Evolutionary conservation across 2,888 invertebrate genomes (phyloP), one percentile per base, ranked within the genome.

Genomic region (Sarcophaga caerulescens): DNA sequence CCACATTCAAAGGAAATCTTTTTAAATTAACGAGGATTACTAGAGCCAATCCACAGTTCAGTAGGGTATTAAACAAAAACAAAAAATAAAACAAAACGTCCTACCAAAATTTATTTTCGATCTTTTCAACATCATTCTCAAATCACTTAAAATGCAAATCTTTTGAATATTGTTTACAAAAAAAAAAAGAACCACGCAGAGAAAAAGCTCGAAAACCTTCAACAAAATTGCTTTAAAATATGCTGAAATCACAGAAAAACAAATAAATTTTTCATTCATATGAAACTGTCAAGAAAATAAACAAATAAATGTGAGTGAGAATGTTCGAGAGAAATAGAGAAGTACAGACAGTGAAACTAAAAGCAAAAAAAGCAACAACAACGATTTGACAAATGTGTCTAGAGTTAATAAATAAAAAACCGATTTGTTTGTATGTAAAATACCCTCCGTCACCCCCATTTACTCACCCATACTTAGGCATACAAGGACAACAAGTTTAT

Each of bases 331-430:
- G 35, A 35, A 35, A 35, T 35, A 35, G 35, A 35, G 35, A 8
- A 35, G 6, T 35, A 35, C 12, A 21, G 60, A 62, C 17, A 45
- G 19, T 11, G 12, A 80, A 68, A 19, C 44, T 47, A 19, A 44
- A 19, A 8, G 47, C 12, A n/a, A 35, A 44, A n/a, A 59, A 47
- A 79, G 17, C 14, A 65, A n/a, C 52, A 81, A 59, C n/a, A 21
- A 62, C 52, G 35, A n/a, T 71, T 47, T 82, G 76, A 82, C 71
- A 77, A 82, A 82, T 82, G 60, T 77, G 82, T 82, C 77, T 77
- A 35, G 25, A 82, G 77, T 82, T 82, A 70, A 82, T 82, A 35
- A 35, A 35, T 35, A 82, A 76, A 76, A 82, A 76, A 66, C 65
- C 65, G 82, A 82, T 82, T 77, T 82, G 76, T 77, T 52, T 82